Percentiles rank a stretch among this genome's conserved stretches.
phyloP scores from a whole-genome alignment of 1,140 invertebrate species.

The Muscidifurax raptorellus region DNA sequence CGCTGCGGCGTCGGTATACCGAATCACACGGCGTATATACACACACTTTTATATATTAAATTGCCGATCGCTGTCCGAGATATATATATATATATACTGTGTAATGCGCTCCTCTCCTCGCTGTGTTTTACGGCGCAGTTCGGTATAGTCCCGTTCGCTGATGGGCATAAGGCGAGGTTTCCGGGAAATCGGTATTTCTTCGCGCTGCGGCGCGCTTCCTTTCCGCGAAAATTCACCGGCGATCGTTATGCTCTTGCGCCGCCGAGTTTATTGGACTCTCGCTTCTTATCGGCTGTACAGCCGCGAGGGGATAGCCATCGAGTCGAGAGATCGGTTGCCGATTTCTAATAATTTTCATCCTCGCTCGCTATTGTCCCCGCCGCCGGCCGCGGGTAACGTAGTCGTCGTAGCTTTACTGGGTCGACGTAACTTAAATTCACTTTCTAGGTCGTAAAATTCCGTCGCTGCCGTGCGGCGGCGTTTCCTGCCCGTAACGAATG shows the following conservation, averaged over 20 bases:
- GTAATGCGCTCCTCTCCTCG: background rate
- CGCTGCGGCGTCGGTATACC: no score
- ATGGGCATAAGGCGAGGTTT: background rate
- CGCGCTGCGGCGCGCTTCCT: background rate
- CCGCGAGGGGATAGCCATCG: background rate
- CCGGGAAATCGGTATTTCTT: constrained; percentile 36
- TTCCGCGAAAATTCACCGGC: constrained; percentile 35
- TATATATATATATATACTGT: constrained; percentile 11
- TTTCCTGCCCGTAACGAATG: constrained; percentile 64
- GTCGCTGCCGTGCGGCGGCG: constrained; percentile 33
- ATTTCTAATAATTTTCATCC: constrained; percentile 65
- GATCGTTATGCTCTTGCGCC: background rate
- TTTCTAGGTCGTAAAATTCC: constrained; percentile 73
- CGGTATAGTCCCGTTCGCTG: background rate
- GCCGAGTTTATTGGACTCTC: constrained; percentile 1
- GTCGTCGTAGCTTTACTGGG: constrained; percentile 36
- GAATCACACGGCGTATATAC: constrained; percentile 45
- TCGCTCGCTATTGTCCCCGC: constrained; percentile 23
- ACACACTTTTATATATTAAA: constrained; percentile 58
- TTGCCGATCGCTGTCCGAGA: constrained; percentile 49
- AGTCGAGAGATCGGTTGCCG: constrained; percentile 24
- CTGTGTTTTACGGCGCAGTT: constrained; percentile 3
- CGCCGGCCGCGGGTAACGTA: background rate
- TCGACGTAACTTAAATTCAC: constrained; percentile 65
- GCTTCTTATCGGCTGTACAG: background rate